A percentile compares a stretch with the other conserved stretches of the same genome.
These are phyloP conservation scores for Cydia splendana DNA, from an alignment of 1,140 invertebrate species.

Conservation along the genomic window DNA sequence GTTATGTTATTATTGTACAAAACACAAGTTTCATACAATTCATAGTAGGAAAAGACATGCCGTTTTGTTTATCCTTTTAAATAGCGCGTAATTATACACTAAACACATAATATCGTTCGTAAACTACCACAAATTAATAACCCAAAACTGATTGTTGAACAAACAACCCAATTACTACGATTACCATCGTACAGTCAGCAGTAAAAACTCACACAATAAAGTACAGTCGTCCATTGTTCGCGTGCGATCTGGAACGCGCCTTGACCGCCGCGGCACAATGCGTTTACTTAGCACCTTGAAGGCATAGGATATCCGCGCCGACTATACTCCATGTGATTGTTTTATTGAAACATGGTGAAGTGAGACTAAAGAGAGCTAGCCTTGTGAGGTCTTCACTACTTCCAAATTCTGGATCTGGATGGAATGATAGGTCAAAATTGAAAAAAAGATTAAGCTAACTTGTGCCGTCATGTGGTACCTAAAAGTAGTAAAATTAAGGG, in stretches of 20 bases:
- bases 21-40: too few species aligned
- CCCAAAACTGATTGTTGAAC: conserved; percentile 4
- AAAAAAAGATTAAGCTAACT: too few species aligned
- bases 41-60: too few species aligned
- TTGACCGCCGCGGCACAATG: conserved; percentile 41
- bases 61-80: too few species aligned
- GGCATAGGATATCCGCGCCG: conserved; percentile 20
- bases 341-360: neutral
- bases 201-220: conserved; percentile 25
- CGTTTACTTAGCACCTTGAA: conserved; percentile 13
- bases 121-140: conserved; percentile 17
- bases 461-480: too few species aligned
- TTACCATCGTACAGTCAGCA: conserved; percentile 16
- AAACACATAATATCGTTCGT: neutral
- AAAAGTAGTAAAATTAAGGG: too few species aligned
- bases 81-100: neutral
- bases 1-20: too few species aligned
- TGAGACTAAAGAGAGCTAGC: neutral
- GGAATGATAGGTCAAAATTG: too few species aligned
- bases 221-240: conserved; percentile 34
- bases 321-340: conserved; percentile 13
- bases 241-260: conserved; percentile 46
- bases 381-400: neutral
- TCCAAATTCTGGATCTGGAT: too few species aligned
- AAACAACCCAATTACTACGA: conserved; percentile 24